These are phyloP conservation scores for Ictalurus furcatus DNA, from an alignment of 2,113 vertebrate genomes.

Conservation along the genomic window DNA sequence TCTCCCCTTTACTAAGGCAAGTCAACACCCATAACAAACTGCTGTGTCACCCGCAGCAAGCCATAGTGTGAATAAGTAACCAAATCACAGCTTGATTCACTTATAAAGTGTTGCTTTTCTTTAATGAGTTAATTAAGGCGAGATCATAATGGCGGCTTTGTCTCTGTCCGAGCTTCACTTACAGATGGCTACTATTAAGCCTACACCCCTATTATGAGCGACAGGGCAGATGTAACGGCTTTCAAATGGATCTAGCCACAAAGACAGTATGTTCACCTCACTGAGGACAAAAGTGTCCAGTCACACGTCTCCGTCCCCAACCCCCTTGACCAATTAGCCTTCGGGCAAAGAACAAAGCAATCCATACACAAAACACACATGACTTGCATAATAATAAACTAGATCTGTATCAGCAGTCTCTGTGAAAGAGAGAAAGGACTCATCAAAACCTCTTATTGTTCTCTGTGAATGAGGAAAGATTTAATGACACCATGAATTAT, in stretches of 20 bases:
- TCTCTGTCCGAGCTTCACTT: slow-evolving; percentile 43
- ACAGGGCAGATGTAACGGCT: slow-evolving; percentile 33
- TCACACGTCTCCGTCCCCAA: slow-evolving; percentile 13
- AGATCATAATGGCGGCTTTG: slow-evolving; percentile 54
- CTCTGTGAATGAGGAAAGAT: slow-evolving; percentile 10
- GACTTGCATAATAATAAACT: slow-evolving; percentile 19
- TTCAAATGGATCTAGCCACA: slow-evolving; percentile 20
- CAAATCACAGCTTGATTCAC: slow-evolving; percentile 7
- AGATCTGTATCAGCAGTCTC: neutral
- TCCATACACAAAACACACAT: slow-evolving; percentile 31
- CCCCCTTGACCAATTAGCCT: slow-evolving; percentile 38
- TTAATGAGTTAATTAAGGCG: slow-evolving; percentile 48
- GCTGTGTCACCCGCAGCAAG: slow-evolving; percentile 27
- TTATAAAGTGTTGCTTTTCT: slow-evolving; percentile 59
- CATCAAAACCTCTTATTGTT: neutral
- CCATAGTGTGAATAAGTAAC: slow-evolving; percentile 6
- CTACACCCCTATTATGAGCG: neutral
- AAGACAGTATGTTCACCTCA: slow-evolving; percentile 43
- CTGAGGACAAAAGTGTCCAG: slow-evolving; percentile 29
- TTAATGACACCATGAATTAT: neutral
- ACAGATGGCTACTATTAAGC: slow-evolving; percentile 36
- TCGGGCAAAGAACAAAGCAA: slow-evolving; percentile 34
- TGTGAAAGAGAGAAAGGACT: neutral
- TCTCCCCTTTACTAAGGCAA: neutral
- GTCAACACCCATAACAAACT: slow-evolving; percentile 10